Conservation (phyloP, 1,140 invertebrate species). For the Oreohelix idahoensis region DNA sequence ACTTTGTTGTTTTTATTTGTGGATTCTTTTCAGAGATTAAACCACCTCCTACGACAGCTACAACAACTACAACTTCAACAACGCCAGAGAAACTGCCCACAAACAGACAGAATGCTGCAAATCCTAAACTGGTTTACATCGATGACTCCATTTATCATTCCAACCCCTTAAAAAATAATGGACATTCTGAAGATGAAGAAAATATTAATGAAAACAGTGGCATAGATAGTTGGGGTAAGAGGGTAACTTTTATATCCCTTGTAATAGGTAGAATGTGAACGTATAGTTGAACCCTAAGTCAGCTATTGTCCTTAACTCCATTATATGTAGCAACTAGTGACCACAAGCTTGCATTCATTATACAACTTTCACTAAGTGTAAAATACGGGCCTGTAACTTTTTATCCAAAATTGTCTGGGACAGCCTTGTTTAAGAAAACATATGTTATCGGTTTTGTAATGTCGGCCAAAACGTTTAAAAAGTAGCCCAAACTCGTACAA, state of each 20-base stretch:
- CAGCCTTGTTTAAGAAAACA: no score
- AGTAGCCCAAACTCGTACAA: no score
- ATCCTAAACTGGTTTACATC: not conserved
- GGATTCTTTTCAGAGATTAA: not conserved
- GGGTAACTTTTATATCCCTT: not conserved
- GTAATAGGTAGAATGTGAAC: not conserved
- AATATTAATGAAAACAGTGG: not conserved
- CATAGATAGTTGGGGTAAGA: not conserved
- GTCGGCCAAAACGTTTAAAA: no score
- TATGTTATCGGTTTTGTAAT: no score
- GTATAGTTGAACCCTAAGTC: no score
- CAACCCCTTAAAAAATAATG: not conserved
- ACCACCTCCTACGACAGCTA: not conserved
- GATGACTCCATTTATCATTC: not conserved
- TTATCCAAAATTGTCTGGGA: no score
- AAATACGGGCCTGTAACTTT: no score
- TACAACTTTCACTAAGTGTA: no score
- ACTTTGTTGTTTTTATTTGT: not conserved
- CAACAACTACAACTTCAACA: not conserved
- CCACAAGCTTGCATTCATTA: no score
- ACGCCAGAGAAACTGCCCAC: not conserved
- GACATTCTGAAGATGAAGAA: not conserved
- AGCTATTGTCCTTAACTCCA: no score
- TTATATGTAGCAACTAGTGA: no score
- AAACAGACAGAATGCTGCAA: not conserved